These are phyloP conservation scores for Chloebia gouldiae DNA, from an alignment of 2,113 vertebrate genomes.

Conservation along the genomic window DNA sequence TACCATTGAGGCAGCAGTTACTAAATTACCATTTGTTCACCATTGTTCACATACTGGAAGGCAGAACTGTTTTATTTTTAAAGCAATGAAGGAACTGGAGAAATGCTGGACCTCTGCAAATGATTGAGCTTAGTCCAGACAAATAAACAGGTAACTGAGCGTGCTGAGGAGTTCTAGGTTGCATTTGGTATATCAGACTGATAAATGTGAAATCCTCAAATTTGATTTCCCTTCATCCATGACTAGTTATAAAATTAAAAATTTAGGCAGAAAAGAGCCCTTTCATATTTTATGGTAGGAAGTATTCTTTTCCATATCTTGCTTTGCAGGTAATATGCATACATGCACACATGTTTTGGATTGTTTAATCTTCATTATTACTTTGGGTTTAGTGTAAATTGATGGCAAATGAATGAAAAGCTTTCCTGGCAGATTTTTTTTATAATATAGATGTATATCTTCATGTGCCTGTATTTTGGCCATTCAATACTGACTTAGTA, in stretches of 20 bases:
- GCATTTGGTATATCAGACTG: not conserved
- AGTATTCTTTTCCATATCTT: not conserved
- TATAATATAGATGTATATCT: rapidly evolving
- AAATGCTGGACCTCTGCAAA: not conserved
- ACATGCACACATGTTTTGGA: not conserved
- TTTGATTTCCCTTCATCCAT: not conserved
- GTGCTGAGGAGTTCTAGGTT: not conserved
- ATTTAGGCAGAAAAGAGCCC: not conserved
- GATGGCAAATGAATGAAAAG: not conserved
- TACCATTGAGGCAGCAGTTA: not conserved
- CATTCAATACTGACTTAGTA: not conserved
- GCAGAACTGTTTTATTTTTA: not conserved
- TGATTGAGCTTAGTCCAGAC: not conserved
- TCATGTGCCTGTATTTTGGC: rapidly evolving
- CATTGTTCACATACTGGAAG: not conserved
- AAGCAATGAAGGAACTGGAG: not conserved
- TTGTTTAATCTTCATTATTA: not conserved
- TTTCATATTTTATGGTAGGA: not conserved
- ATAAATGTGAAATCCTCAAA: not conserved
- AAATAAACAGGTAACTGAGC: not conserved
- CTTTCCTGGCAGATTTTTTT: not conserved
- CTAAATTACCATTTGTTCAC: not conserved
- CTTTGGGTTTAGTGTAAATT: not conserved
- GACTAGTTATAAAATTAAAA: slow-evolving; percentile 1
- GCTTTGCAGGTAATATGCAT: not conserved